Evolutionary conservation across 2,113 vertebrate genomes (phyloP).

Genomic region (Junco hyemalis): DNA sequence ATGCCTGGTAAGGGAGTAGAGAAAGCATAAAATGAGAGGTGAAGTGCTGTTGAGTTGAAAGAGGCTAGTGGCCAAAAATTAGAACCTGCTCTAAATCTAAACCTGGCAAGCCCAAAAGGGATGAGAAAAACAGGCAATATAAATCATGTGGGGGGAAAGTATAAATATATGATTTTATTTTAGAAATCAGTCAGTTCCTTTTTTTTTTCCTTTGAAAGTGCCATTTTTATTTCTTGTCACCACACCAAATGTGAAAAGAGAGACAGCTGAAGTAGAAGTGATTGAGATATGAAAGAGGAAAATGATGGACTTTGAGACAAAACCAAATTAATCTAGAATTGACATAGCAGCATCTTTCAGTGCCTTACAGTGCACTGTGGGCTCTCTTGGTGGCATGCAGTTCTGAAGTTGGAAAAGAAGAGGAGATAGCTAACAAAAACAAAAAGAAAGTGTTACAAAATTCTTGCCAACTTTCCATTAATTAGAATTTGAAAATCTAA

Average conservation of each 20-base stretch:
- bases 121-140: not conserved
- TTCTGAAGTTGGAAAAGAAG: not conserved
- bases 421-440: not conserved
- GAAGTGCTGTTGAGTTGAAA: not conserved
- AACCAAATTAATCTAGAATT: not conserved
- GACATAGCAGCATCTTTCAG: not conserved
- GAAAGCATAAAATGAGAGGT: not conserved
- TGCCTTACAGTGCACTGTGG: not conserved
- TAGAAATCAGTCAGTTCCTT: not conserved
- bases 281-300: constrained; percentile 18
- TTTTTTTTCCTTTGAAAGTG: not conserved
- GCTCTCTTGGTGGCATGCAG: not conserved
- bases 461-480: not conserved
- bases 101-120: not conserved
- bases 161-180: not conserved
- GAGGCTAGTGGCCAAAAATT: not conserved
- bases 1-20: not conserved
- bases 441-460: not conserved
- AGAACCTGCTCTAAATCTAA: not conserved
- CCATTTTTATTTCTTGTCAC: constrained; percentile 28
- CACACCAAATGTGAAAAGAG: not conserved
- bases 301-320: not conserved
- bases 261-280: not conserved
- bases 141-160: not conserved
- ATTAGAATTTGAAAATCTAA: not conserved